Base-by-base conservation (phyloP, 64 coral and sea anemone species). In the Pocillopora verrucosa region DNA sequence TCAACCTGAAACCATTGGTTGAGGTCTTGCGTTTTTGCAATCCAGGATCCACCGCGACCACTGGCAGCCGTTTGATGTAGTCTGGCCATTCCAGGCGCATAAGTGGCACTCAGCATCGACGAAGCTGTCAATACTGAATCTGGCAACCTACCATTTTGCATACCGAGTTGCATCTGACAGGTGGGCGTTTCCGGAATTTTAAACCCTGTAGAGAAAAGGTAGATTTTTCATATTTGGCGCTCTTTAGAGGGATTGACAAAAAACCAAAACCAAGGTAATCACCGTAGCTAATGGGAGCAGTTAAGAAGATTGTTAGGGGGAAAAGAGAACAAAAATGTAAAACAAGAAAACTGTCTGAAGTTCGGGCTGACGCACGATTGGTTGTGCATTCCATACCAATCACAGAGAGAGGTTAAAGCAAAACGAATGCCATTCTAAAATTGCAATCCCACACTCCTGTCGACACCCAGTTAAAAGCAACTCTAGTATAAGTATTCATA, bases 1-100 rank as follows among this genome's bases (percentile, higher is more conserved):
- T 78, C 76, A 78, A 78, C 76, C 57, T 78, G 76, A 78, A 78
- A 36, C 37, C 37, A 78, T 34, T 78, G 76, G 26, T 78, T 22
- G 37, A 10, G 37, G 22, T 78, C 36, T 56, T 78, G 37, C 76
- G 17, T 59, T 19, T 56, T 26, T 56, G 76, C 76, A n/a, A 78
- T n/a, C 76, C 76, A 78, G n/a, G 37, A 26, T 59, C 76, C 76
- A 3, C 14, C 1, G 37, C 76, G 37, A 26, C 36, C 76, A 5
- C 15, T 19, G 1, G 34, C 15, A 10, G 76, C 76, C 37, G 34
- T n/a, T 20, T 36, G 37, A 36, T 78, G 76, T 19, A 78, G 57
- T 19, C 76, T 45, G 76, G 76, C 30, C 34, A 36, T 78, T 59
- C 37, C 37, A 19, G 76, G 76, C 7, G 20, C 57, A 78, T 26